These are phyloP conservation scores for Fratercula arctica DNA, from an alignment of 2,797 vertebrate species.

Conservation along the genomic window DNA sequence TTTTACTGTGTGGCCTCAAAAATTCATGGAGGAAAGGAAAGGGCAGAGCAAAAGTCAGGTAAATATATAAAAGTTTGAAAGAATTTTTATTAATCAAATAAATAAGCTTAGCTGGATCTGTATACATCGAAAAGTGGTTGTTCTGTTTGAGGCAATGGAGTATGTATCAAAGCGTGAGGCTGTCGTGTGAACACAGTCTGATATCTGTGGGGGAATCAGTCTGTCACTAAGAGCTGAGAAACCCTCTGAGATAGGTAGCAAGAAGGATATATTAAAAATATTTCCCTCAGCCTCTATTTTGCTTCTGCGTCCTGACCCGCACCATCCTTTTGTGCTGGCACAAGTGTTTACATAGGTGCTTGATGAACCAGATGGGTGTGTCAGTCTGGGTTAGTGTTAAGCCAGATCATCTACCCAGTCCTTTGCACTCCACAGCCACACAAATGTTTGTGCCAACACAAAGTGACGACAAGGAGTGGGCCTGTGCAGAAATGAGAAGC, in stretches of 20 bases:
- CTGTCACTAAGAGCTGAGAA: background rate
- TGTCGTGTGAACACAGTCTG: background rate
- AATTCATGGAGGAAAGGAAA: background rate
- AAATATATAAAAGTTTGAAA: background rate
- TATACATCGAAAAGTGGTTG: background rate
- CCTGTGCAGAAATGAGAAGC: background rate
- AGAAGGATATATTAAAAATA: background rate
- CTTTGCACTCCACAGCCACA: background rate
- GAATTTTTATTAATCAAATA: background rate
- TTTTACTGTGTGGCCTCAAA: background rate
- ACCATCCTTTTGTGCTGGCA: background rate
- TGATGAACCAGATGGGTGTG: background rate
- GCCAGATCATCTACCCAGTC: background rate
- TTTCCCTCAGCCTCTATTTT: background rate
- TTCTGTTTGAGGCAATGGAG: background rate
- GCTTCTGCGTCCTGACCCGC: rapidly evolving
- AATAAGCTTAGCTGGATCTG: background rate
- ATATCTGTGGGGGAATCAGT: background rate
- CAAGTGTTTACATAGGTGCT: background rate
- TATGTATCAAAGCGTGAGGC: background rate
- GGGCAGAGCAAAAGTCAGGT: background rate
- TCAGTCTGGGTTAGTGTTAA: background rate
- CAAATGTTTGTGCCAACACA: background rate
- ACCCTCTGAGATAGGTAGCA: background rate
- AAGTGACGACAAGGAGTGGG: background rate